These are phyloP conservation scores for Rafetus swinhoei DNA, from an alignment of 2,113 vertebrate species.

Conservation along the genomic window DNA sequence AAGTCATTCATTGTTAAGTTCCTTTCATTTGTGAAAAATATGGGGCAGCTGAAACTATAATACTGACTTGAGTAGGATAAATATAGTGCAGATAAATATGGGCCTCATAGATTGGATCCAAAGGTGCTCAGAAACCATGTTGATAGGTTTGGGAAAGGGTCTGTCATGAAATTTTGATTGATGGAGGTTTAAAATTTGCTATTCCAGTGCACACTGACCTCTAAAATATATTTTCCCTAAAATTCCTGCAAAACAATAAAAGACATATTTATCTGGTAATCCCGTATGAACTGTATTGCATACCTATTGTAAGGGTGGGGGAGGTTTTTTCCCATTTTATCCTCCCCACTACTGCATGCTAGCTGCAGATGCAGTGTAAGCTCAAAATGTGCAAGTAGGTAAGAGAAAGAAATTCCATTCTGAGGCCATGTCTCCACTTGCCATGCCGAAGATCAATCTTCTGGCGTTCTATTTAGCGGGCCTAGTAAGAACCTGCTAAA, in stretches of 20 bases:
- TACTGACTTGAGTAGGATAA: background rate
- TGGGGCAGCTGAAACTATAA: slow-evolving; percentile 23
- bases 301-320: background rate
- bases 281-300: background rate
- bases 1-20: slow-evolving; percentile 22
- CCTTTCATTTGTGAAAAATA: background rate
- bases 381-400: background rate
- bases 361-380: background rate
- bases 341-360: background rate
- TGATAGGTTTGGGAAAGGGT: background rate
- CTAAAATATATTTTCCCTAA: accelerated
- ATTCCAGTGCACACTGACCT: background rate
- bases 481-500: no score
- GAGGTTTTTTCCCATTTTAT: background rate
- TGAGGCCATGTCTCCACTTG: no score
- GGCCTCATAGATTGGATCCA: background rate
- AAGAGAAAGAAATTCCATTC: background rate
- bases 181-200: background rate
- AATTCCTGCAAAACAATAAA: background rate
- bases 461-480: no score
- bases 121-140: background rate
- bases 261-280: background rate
- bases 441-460: no score
- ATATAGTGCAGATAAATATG: background rate
- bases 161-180: background rate